These are phyloP conservation scores for Anguilla japonica DNA, from an alignment of 2,113 vertebrate genomes.

Conservation along the genomic window DNA sequence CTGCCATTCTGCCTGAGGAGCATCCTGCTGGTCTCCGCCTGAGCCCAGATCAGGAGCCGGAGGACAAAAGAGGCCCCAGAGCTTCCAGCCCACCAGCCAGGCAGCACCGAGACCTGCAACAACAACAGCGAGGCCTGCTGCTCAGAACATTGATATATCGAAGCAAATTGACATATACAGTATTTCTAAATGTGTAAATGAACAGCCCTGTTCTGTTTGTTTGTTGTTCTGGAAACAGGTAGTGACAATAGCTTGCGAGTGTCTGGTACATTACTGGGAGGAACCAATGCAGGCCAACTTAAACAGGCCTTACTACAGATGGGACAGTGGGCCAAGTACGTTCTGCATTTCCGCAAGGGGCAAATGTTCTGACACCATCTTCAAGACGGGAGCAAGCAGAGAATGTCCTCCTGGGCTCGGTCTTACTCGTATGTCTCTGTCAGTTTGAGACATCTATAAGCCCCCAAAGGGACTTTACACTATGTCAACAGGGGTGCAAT, in stretches of 20 bases:
- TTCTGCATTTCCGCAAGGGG: neutral
- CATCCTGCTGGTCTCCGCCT: conserved; percentile 82
- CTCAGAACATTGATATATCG: conserved; percentile 51
- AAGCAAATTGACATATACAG: no score
- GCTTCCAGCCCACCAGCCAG: conserved; percentile 63
- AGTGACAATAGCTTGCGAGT: neutral
- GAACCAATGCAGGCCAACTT: neutral
- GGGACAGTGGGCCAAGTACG: neutral
- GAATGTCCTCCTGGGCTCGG: neutral
- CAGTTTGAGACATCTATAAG: neutral
- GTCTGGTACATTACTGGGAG: neutral
- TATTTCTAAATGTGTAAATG: no score
- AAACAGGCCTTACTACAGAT: neutral
- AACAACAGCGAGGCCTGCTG: conserved; percentile 87
- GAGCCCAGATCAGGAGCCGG: conserved; percentile 82
- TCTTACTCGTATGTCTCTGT: neutral
- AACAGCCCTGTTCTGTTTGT: no score
- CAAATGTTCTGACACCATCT: neutral
- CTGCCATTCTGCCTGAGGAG: conserved; percentile 94
- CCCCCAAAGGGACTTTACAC: neutral
- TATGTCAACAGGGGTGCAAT: neutral
- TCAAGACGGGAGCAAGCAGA: neutral
- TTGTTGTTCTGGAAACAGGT: no score
- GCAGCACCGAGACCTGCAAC: conserved; percentile 79
- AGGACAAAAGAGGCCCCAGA: conserved; percentile 45